These are phyloP conservation scores for Amblyjoppa fuscipennis DNA, from an alignment of 2,888 invertebrate species.

Conservation along the genomic window DNA sequence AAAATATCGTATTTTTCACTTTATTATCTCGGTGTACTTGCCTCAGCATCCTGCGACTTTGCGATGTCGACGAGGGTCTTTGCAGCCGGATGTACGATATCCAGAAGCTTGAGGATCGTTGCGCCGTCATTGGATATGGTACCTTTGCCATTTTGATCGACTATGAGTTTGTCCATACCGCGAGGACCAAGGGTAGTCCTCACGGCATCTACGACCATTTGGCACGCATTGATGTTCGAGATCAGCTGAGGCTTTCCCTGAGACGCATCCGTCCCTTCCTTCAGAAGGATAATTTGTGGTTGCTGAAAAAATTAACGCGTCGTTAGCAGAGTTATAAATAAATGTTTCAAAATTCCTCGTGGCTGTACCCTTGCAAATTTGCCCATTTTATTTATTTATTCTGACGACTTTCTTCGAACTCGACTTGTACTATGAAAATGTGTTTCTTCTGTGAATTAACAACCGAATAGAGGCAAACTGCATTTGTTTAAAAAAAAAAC, in stretches of 20 bases:
- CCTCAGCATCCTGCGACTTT: constrained; percentile 99
- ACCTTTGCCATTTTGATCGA: constrained; percentile 94
- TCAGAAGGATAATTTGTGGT: constrained; percentile 98
- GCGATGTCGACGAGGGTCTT: constrained; percentile 99
- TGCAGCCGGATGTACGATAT: constrained; percentile 99
- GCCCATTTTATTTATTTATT: constrained; percentile 67
- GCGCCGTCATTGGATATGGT: constrained; percentile 99
- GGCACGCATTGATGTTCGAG: constrained; percentile 99
- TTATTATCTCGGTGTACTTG: constrained; percentile 80
- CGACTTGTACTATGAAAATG: neutral
- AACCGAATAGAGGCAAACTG: constrained; percentile 49
- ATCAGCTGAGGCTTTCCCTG: constrained; percentile 98
- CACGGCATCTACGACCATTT: constrained; percentile 97
- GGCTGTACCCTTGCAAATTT: constrained; percentile 73
- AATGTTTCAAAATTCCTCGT: neutral
- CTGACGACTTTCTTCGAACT: neutral
- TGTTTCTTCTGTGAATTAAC: constrained; percentile 38
- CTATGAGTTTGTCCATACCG: constrained; percentile 99
- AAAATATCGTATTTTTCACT: constrained; percentile 3
- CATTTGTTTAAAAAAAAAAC: constrained; percentile 52
- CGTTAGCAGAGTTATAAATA: neutral
- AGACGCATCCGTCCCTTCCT: constrained; percentile 98
- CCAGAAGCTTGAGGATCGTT: constrained; percentile 98
- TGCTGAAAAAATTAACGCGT: constrained; percentile 88
- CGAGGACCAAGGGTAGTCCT: constrained; percentile 99